These are phyloP conservation scores for Thalassoma bifasciatum DNA, from an alignment of 2,113 vertebrate species.

Conservation along the genomic window DNA sequence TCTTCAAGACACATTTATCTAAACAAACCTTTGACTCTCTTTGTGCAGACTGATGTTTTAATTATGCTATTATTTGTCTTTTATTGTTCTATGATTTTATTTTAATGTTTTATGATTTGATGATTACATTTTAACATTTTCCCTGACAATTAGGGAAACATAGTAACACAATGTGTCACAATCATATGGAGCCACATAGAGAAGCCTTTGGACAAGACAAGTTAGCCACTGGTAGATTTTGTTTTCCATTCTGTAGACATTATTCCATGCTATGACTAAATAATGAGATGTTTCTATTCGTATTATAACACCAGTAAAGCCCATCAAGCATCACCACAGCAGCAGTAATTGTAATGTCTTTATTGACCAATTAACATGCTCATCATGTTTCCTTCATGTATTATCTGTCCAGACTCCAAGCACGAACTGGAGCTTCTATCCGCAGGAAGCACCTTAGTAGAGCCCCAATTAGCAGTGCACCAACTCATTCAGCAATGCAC, in stretches of 20 bases:
- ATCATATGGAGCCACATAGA: background rate
- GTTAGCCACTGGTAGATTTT: conserved; percentile 7
- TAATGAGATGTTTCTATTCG: conserved; percentile 29
- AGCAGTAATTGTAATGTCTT: conserved; percentile 29
- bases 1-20: no score
- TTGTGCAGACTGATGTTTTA: no score
- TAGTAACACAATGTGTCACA: conserved; percentile 3
- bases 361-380: conserved; percentile 43
- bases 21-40: no score
- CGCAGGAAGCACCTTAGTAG: conserved; percentile 11
- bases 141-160: conserved; percentile 15
- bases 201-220: conserved; percentile 2
- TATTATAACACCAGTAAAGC: conserved; percentile 2
- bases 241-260: background rate
- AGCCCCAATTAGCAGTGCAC: conserved; percentile 32
- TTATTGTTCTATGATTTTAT: no score
- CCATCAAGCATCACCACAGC: conserved; percentile 33
- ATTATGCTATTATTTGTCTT: no score
- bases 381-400: conserved; percentile 22
- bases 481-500: conserved; percentile 12
- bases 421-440: conserved; percentile 4
- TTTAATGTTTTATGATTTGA: no score
- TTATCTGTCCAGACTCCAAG: conserved; percentile 26
- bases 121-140: no score
- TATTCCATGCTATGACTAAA: conserved; percentile 11